Evolutionary conservation across 2,888 invertebrate species (phyloP), one percentile per base, ranked within the genome.

Genomic region (Aporophyla lueneburgensis): DNA sequence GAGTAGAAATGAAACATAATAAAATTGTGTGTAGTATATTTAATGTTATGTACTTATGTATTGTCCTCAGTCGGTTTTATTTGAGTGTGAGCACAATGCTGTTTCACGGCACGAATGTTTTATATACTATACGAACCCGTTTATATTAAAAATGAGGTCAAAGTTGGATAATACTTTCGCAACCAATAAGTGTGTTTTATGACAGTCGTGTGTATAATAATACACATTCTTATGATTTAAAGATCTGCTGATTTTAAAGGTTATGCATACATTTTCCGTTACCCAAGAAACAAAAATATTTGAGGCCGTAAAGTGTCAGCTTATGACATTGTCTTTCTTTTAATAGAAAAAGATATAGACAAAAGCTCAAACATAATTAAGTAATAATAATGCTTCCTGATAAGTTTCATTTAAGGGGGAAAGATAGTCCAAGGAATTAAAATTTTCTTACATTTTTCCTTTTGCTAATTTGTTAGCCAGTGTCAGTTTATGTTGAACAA

Each of bases 81-180:
- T 79, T 71, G 71, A 56, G 54, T 74, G n/a, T 40, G 61, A 68
- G 53, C 69, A 78, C 78, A 85, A 84, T 81, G 78, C 69, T 53
- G 71, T 72, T 67, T 66, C 43, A 53, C 24, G 40, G 33, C 63
- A 40, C 24, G 62, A 80, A 76, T 76, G 72, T 78, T 72, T 81
- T 72, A 72, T 81, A 62, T 76, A 71, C 56, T 71, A 70, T 66
- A 72, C 46, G 54, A 73, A 74, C 62, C 63, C 63, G 77, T 74
- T 74, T 61, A 66, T 74, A 71, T 72, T 68, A 74, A 81, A 77
- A 84, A 84, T 65, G 81, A 81, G 85, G 85, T 68, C 81, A 85
- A 72, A 75, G 51, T 75, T 84, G 72, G 74, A 74, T 78, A 71
- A 80, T 79, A 83, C 40, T 74, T 81, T 78, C 53, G 12, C 53